Percentiles rank a stretch among this genome's conserved stretches.
Conservation (phyloP, 2,797 vertebrate genomes). For the Pachyuromys duprasi region DNA sequence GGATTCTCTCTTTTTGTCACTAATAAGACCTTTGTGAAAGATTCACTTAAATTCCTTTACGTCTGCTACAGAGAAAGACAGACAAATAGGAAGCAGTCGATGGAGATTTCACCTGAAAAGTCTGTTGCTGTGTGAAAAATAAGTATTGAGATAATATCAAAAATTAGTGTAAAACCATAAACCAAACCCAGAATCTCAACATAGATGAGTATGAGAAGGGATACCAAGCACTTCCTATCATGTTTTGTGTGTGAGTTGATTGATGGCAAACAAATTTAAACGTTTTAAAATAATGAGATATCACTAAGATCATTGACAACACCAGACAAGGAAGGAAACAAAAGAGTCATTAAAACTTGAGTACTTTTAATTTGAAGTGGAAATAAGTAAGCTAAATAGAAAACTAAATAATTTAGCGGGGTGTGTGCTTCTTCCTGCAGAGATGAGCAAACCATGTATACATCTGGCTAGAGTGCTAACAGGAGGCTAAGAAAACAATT, state of each 20-base stretch:
- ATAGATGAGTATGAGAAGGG: not conserved
- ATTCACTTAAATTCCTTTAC: not conserved
- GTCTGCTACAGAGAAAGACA: not conserved
- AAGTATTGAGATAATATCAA: slow-evolving; percentile 28
- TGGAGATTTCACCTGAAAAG: not conserved
- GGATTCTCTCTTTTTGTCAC: not conserved
- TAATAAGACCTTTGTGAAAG: not conserved
- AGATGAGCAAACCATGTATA: not conserved
- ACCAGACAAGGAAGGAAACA: not conserved
- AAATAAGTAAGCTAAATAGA: not conserved
- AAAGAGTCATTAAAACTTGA: slow-evolving; percentile 9
- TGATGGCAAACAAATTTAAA: slow-evolving; percentile 38
- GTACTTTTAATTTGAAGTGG: not conserved
- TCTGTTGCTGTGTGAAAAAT: not conserved
- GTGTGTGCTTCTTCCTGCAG: not conserved
- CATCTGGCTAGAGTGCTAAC: not conserved
- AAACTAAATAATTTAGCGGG: not conserved
- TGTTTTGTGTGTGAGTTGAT: not conserved
- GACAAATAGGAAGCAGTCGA: not conserved
- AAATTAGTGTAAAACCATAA: slow-evolving; percentile 40
- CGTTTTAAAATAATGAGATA: slow-evolving; percentile 5
- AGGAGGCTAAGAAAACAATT: not conserved
- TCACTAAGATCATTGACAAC: not conserved
- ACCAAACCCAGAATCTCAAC: not conserved
- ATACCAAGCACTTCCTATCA: not conserved